Evolutionary conservation across 2,888 invertebrate genomes (phyloP).

Genomic region (Nephrotoma flavescens): DNA sequence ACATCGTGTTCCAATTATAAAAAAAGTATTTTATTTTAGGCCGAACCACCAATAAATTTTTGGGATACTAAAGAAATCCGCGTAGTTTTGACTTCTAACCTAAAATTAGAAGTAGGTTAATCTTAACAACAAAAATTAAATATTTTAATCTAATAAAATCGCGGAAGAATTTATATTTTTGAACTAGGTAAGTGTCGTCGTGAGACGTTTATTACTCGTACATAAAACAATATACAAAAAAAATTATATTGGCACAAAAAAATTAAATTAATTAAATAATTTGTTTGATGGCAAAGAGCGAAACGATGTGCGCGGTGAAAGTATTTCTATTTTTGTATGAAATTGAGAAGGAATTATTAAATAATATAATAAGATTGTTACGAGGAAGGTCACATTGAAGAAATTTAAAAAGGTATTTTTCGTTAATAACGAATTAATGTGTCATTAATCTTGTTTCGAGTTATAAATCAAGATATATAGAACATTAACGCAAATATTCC

Average conservation of each 20-base stretch:
- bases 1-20: too few species aligned
- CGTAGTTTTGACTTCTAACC: not conserved
- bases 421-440: not conserved
- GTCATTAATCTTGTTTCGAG: not conserved
- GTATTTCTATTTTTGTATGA: not conserved
- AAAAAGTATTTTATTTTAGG: too few species aligned
- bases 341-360: not conserved
- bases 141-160: not conserved
- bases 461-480: not conserved
- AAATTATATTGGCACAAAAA: not conserved
- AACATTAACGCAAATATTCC: not conserved
- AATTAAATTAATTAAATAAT: not conserved
- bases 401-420: not conserved
- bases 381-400: not conserved
- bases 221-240: not conserved
- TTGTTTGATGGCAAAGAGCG: not conserved
- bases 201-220: not conserved
- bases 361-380: not conserved
- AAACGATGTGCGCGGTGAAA: not conserved
- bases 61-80: too few species aligned
- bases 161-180: not conserved
- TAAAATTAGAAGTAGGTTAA: not conserved
- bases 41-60: too few species aligned
- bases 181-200: not conserved
- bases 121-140: not conserved